Evolutionary conservation across 35 echinoderm and acorn worm species (phyloP).

Genomic region (Acanthaster planci): DNA sequence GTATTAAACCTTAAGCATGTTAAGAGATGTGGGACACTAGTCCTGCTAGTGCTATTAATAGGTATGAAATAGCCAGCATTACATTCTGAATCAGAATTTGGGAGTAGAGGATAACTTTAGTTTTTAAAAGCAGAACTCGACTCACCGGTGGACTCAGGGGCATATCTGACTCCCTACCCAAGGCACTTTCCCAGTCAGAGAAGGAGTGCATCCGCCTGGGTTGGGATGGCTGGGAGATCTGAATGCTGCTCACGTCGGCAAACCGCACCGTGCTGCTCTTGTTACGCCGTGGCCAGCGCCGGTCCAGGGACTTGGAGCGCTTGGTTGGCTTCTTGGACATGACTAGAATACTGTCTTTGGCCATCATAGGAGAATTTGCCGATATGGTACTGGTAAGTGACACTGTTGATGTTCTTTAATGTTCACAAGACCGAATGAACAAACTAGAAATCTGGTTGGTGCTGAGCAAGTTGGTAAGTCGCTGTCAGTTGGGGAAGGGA

Average conservation of each 20-base stretch:
- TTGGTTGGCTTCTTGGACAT: neutral
- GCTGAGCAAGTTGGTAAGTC: too few species aligned
- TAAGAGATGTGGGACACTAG: too few species aligned
- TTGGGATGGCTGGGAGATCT: slow-evolving; percentile 10
- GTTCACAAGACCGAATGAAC: too few species aligned
- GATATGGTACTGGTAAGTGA: too few species aligned
- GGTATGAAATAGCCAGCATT: too few species aligned
- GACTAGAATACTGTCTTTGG: slow-evolving; percentile 16
- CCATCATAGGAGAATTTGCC: neutral
- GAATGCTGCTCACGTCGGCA: neutral
- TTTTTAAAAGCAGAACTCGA: neutral
- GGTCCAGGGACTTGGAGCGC: slow-evolving; percentile 18
- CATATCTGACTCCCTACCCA: neutral
- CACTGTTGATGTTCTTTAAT: too few species aligned
- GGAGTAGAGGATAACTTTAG: too few species aligned
- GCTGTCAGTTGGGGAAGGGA: too few species aligned
- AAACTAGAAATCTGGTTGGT: too few species aligned
- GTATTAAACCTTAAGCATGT: too few species aligned
- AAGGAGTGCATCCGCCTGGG: slow-evolving; percentile 17
- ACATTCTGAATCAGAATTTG: too few species aligned
- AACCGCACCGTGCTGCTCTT: neutral
- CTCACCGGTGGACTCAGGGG: slow-evolving; percentile 8
- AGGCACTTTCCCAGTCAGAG: slow-evolving; percentile 5
- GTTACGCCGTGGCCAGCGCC: slow-evolving; percentile 12
- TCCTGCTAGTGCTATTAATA: too few species aligned